Base-by-base conservation (phyloP, 2,888 invertebrate genomes). In the Azorinus chamasolen region DNA sequence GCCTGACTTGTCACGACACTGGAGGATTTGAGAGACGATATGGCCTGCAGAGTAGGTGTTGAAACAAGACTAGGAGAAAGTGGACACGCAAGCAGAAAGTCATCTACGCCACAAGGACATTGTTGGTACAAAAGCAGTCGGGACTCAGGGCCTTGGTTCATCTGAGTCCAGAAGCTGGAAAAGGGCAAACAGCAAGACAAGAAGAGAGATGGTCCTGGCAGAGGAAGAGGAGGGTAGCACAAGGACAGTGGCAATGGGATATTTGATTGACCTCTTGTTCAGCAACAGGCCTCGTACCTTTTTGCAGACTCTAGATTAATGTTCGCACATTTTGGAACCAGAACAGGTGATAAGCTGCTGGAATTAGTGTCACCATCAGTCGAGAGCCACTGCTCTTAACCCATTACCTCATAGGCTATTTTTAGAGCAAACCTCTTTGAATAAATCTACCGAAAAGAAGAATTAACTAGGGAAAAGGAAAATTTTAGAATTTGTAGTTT, bases 1-100 rank as follows among this genome's bases (percentile, higher is more conserved):
- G 18, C 53, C 10, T 45, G 64, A 20, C 57, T 71, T 14, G 37
- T 76, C 14, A 14, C 70, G 70, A 65, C 55, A 18, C 32, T 64
- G 20, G 58, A 37, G 46, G 39, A 69, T 37, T 75, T 64, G 6
- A 32, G 27, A 41, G 64, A 75, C 59, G 59, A 58, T 4, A 46
- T 27, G 25, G 46, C 66, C 16, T 4, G 62, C 22, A 16, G 25
- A 57, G 57, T 32, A 25, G n/a, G 62, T 50, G 37, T 54, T 50
- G 66, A 48, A 22, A 63, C 45, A 14, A 12, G 51, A 64, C 58
- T 32, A 57, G 69, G 25, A 46, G 59, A 39, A 63, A 69, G 48
- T 75, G 75, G 64, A 50, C 63, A 54, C 59, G 39, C 8, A 43
- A 55, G 43, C 41, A 46, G 48, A 48, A 27, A 61, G 48, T 25